Percentiles rank a stretch among this genome's conserved stretches.
These are phyloP conservation scores for Ptychodera flava DNA, from an alignment of 35 echinoderm and acorn worm species.

Conservation along the genomic window DNA sequence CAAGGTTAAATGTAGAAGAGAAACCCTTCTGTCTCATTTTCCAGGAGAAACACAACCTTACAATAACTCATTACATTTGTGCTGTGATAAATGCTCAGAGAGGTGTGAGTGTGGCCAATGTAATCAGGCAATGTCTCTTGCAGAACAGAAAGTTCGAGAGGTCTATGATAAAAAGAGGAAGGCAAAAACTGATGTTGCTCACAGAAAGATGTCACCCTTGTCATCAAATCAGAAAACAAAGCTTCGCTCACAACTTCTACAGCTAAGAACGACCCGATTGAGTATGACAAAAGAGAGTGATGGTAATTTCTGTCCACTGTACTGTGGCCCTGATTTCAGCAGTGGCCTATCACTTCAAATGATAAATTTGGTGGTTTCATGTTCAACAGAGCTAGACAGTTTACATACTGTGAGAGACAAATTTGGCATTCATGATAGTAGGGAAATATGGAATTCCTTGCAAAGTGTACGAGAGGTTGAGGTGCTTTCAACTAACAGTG, in stretches of 20 bases:
- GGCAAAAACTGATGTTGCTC: background rate
- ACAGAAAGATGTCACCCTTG: background rate
- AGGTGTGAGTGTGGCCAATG: conserved; percentile 28
- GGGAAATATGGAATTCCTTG: background rate
- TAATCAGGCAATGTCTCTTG: background rate
- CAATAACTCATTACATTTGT: background rate
- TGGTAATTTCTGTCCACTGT: background rate
- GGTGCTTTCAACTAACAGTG: background rate
- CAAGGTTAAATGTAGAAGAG: conserved; percentile 4
- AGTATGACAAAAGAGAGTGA: background rate
- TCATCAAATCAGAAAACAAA: background rate
- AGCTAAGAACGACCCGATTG: background rate
- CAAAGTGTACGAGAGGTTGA: background rate
- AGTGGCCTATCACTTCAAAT: background rate
- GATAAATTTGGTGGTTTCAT: background rate
- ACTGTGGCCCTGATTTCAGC: background rate
- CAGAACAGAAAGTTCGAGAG: background rate
- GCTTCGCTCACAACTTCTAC: background rate
- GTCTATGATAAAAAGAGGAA: background rate
- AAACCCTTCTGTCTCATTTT: background rate
- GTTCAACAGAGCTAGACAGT: background rate
- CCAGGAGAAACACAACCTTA: background rate
- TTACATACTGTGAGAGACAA: background rate
- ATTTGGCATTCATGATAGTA: background rate
- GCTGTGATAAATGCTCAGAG: conserved; percentile 47